Evolutionary conservation across 1,140 invertebrate genomes (phyloP).

Genomic region (Paralvinella palmiformis): DNA sequence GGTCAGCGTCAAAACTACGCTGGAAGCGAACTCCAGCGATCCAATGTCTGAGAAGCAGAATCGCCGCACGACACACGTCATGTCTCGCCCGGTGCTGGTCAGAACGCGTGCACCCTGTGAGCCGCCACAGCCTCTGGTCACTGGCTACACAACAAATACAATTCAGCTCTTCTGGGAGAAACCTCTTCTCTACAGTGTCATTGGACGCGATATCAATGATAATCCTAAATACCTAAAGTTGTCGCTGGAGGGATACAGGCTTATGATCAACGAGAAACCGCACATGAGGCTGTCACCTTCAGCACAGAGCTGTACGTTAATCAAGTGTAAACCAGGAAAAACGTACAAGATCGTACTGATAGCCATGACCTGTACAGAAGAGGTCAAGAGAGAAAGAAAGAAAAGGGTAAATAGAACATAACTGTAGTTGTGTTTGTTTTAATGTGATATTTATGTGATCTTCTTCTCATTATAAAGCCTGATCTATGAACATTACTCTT

Average conservation of each 20-base stretch:
- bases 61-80: slow-evolving; percentile 43
- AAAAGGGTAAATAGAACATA: slow-evolving; percentile 37
- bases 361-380: slow-evolving; percentile 45
- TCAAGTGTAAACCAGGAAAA: slow-evolving; percentile 48
- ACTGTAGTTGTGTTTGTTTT: no score
- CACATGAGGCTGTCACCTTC: slow-evolving; percentile 37
- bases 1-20: slow-evolving; percentile 48
- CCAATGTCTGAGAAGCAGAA: slow-evolving; percentile 35
- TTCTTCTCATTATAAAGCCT: neutral
- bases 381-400: slow-evolving; percentile 37
- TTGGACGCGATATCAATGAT: slow-evolving; percentile 38
- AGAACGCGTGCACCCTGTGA: slow-evolving; percentile 44
- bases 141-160: slow-evolving; percentile 40
- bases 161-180: slow-evolving; percentile 48
- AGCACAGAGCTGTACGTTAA: slow-evolving; percentile 44
- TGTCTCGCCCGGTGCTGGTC: slow-evolving; percentile 42
- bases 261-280: slow-evolving; percentile 48
- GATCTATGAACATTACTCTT: no score
- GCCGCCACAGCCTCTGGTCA: slow-evolving; percentile 36
- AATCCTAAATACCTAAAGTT: slow-evolving; percentile 36
- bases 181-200: slow-evolving; percentile 38
- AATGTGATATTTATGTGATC: neutral
- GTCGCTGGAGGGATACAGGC: slow-evolving; percentile 46
- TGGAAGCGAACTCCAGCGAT: slow-evolving; percentile 35
- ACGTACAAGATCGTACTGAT: slow-evolving; percentile 42